phyloP scores from a whole-genome alignment of 1,140 invertebrate genomes.

The Neodiprion lecontei region DNA sequence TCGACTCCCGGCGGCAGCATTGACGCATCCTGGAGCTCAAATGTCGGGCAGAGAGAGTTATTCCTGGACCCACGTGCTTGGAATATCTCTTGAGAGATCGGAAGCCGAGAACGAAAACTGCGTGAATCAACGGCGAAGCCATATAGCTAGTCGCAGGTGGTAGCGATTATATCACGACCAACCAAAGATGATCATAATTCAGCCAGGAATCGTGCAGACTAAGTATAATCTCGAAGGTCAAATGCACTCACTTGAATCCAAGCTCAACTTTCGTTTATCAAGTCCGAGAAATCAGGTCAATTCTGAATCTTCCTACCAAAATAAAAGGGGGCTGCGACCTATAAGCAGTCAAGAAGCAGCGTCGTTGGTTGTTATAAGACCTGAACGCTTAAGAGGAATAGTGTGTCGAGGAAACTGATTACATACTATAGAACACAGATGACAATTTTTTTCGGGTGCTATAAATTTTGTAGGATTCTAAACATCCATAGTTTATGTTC shows the following conservation, averaged over 20 bases:
- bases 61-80: slow-evolving; percentile 39
- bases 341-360: too few relatives aligned
- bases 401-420: too few relatives aligned
- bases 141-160: too few relatives aligned
- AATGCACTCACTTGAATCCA: not conserved
- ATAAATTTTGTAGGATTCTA: too few relatives aligned
- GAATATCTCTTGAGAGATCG: slow-evolving; percentile 21
- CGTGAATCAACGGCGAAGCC: not conserved
- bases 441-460: too few relatives aligned
- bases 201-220: not conserved
- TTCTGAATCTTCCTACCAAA: too few relatives aligned
- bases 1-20: slow-evolving; percentile 10
- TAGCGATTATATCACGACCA: not conserved
- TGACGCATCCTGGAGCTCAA: slow-evolving; percentile 17
- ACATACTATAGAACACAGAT: too few relatives aligned
- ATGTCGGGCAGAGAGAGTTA: slow-evolving; percentile 39
- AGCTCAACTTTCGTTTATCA: not conserved
- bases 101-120: not conserved
- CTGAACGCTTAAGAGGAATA: too few relatives aligned
- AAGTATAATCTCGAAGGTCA: not conserved
- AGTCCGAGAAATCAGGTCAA: too few relatives aligned
- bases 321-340: too few relatives aligned
- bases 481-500: too few relatives aligned
- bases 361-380: too few relatives aligned
- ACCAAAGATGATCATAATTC: not conserved